A percentile compares a stretch with the other conserved stretches of the same genome.
phyloP scores from a whole-genome alignment of 2,113 vertebrate genomes.

The Xenopus borealis region DNA sequence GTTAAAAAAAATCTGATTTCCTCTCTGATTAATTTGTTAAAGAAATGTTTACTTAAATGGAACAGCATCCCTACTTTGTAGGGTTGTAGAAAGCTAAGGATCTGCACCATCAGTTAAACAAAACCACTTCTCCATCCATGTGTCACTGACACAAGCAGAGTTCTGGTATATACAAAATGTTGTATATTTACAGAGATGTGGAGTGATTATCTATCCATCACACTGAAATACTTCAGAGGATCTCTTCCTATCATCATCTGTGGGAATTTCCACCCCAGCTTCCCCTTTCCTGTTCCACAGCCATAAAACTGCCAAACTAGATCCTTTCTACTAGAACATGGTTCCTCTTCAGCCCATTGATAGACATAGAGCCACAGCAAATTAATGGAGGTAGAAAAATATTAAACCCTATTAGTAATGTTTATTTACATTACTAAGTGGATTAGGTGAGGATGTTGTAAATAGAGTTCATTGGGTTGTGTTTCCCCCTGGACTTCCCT shows the following conservation, averaged over 20 bases:
- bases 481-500: too few relatives aligned
- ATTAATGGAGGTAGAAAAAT: not conserved
- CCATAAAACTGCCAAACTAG: slow-evolving; percentile 25
- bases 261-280: slow-evolving; percentile 32
- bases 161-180: slow-evolving; percentile 18
- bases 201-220: slow-evolving; percentile 34
- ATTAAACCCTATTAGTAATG: not conserved
- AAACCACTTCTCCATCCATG: not conserved
- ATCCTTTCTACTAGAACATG: slow-evolving; percentile 19
- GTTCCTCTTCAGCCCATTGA: not conserved
- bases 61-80: not conserved
- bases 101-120: not conserved
- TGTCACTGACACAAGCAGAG: not conserved
- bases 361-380: not conserved
- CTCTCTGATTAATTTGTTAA: not conserved
- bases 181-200: slow-evolving; percentile 34
- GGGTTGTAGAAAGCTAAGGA: not conserved
- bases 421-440: too few relatives aligned
- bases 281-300: slow-evolving; percentile 25
- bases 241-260: slow-evolving; percentile 22
- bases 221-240: slow-evolving; percentile 8
- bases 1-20: not conserved
- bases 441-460: too few relatives aligned
- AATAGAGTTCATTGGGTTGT: too few relatives aligned
- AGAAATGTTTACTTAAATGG: not conserved